Evolutionary conservation across 2,113 vertebrate genomes (phyloP).

Genomic region (Oncorhynchus clarkii): DNA sequence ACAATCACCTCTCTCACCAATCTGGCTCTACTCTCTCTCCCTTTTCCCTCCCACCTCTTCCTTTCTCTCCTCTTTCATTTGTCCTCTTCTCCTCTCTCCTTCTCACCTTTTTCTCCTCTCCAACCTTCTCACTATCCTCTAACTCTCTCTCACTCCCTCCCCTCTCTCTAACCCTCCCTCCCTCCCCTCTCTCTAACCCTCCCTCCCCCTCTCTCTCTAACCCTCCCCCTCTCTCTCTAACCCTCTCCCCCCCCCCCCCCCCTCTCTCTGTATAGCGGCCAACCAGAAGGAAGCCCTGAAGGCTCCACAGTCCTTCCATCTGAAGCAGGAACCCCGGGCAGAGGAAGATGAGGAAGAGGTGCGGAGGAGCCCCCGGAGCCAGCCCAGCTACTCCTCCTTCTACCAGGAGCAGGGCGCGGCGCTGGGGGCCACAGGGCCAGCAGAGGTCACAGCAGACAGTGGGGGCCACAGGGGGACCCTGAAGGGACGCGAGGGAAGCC

Average conservation of each 20-base stretch:
- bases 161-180: too few species aligned
- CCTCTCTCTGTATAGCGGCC: slow-evolving; percentile 78
- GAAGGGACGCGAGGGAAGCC: slow-evolving; percentile 77
- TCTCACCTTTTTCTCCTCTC: neutral
- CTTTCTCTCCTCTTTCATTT: neutral
- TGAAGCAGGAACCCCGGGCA: slow-evolving; percentile 90
- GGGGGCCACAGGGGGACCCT: slow-evolving; percentile 39
- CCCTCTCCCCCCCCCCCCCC: neutral
- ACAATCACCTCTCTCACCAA: neutral
- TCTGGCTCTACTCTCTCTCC: neutral
- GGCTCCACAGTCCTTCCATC: slow-evolving; percentile 78
- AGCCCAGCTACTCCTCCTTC: slow-evolving; percentile 72
- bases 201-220: neutral
- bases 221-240: too few species aligned
- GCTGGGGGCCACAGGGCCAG: slow-evolving; percentile 10
- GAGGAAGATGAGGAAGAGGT: slow-evolving; percentile 23
- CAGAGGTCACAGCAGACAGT: slow-evolving; percentile 36
- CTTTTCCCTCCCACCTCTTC: neutral
- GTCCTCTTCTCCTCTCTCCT: neutral
- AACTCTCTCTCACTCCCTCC: too few species aligned
- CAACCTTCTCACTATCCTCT: neutral
- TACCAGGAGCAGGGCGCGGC: slow-evolving; percentile 75
- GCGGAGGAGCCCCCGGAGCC: slow-evolving; percentile 71
- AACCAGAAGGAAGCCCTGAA: slow-evolving; percentile 95
- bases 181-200: too few species aligned